phyloP scores from a whole-genome alignment of 2,888 invertebrate genomes.

The Autographa pulchrina region DNA sequence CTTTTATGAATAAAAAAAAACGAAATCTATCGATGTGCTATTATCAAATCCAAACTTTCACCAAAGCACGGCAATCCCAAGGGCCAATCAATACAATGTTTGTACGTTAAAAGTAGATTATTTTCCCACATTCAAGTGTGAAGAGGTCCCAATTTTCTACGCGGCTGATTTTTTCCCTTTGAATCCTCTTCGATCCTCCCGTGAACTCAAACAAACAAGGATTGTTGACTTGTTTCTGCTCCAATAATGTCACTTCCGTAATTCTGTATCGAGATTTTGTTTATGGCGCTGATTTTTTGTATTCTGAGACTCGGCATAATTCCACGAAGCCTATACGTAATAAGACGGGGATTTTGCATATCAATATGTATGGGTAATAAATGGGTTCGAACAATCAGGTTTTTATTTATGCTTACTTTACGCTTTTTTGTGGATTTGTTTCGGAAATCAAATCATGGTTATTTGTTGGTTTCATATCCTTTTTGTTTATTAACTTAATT shows the following conservation, averaged over 20 bases:
- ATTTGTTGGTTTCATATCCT: neutral
- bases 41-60: slow-evolving; percentile 9
- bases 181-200: slow-evolving; percentile 47
- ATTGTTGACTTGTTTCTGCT: slow-evolving; percentile 63
- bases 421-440: neutral
- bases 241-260: slow-evolving; percentile 60
- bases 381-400: slow-evolving; percentile 41
- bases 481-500: no score
- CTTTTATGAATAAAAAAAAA: neutral
- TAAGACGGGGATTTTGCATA: slow-evolving; percentile 52
- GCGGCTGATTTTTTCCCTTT: slow-evolving; percentile 55
- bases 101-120: slow-evolving; percentile 55
- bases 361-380: slow-evolving; percentile 53
- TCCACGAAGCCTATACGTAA: slow-evolving; percentile 27
- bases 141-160: slow-evolving; percentile 57
- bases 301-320: slow-evolving; percentile 39
- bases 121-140: slow-evolving; percentile 49
- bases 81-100: slow-evolving; percentile 47
- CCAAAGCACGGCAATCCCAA: slow-evolving; percentile 17
- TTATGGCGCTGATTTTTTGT: slow-evolving; percentile 54
- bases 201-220: slow-evolving; percentile 61
- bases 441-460: neutral
- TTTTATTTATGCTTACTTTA: slow-evolving; percentile 2
- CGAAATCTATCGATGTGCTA: neutral
- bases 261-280: slow-evolving; percentile 60